Percentiles rank a stretch among this genome's conserved stretches.
phyloP scores from a whole-genome alignment of 2,797 vertebrate species.

The Hippocampus kuda region DNA sequence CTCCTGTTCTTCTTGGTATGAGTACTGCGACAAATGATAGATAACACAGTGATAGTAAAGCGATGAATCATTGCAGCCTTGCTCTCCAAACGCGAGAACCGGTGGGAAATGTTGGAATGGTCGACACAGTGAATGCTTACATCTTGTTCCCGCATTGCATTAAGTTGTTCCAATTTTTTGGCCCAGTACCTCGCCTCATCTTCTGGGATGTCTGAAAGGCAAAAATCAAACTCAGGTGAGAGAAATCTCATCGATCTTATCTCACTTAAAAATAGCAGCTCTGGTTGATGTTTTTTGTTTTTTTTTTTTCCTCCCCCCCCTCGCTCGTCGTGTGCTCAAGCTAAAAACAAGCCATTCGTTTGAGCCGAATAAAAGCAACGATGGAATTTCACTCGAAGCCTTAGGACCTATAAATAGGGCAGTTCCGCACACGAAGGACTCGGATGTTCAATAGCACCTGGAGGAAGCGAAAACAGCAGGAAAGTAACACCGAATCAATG shows the following conservation, averaged over 20 bases:
- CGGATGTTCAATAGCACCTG: conserved; percentile 44
- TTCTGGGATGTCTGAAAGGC: conserved; percentile 85
- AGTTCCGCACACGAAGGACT: conserved; percentile 34
- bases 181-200: conserved; percentile 98
- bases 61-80: conserved; percentile 21
- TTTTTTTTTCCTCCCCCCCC: not conserved
- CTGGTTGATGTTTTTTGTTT: not conserved
- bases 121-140: conserved; percentile 60
- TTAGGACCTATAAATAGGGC: conserved; percentile 38
- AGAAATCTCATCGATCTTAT: conserved; percentile 4
- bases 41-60: conserved; percentile 4
- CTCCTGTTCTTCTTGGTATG: conserved; percentile 82
- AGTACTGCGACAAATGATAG: conserved; percentile 55
- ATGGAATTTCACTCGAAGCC: conserved; percentile 24
- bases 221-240: conserved; percentile 5
- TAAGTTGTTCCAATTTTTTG: conserved; percentile 96
- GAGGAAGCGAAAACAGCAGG: conserved; percentile 37
- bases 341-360: conserved; percentile 9
- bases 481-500: conserved; percentile 58
- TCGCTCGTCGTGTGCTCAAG: too few species aligned
- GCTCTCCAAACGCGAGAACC: conserved; percentile 20
- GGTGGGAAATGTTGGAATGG: conserved; percentile 6
- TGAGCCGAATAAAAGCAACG: conserved; percentile 19
- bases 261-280: not conserved
- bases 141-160: conserved; percentile 95